These are phyloP conservation scores for Heliconius hewitsoni DNA, from an alignment of 1,140 invertebrate species.

Conservation along the genomic window DNA sequence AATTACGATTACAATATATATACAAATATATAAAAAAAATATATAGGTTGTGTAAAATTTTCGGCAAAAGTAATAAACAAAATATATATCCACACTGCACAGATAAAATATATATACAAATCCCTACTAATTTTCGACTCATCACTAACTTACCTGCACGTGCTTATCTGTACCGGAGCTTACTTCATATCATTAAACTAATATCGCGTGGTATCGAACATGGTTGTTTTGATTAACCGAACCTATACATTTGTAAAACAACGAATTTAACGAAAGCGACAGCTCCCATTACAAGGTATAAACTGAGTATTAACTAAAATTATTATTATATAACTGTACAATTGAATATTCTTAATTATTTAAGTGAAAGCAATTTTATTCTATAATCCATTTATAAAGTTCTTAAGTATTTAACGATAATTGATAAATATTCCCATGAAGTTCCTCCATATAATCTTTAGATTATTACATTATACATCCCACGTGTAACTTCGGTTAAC, in stretches of 20 bases:
- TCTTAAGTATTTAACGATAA: no score
- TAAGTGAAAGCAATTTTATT: background rate
- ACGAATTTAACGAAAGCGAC: background rate
- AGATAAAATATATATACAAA: constrained; percentile 12
- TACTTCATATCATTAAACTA: constrained; percentile 52
- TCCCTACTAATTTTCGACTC: constrained; percentile 77
- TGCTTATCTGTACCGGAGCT: constrained; percentile 46
- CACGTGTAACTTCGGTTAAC: background rate
- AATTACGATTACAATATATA: constrained; percentile 15
- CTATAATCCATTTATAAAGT: no score
- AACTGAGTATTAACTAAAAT: no score
- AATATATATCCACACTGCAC: background rate
- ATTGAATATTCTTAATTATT: no score
- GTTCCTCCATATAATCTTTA: no score
- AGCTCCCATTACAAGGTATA: background rate
- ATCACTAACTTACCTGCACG: constrained; percentile 73
- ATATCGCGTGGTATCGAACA: constrained; percentile 2
- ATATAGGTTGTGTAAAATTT: background rate
- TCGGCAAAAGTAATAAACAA: background rate
- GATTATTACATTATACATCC: no score
- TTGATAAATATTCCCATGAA: no score
- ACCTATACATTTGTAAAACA: background rate
- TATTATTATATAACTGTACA: no score
- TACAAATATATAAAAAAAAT: background rate
- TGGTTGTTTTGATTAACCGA: background rate